Evolutionary conservation across 2,113 vertebrate genomes (phyloP).

Genomic region (Phylloscopus trochiloides): DNA sequence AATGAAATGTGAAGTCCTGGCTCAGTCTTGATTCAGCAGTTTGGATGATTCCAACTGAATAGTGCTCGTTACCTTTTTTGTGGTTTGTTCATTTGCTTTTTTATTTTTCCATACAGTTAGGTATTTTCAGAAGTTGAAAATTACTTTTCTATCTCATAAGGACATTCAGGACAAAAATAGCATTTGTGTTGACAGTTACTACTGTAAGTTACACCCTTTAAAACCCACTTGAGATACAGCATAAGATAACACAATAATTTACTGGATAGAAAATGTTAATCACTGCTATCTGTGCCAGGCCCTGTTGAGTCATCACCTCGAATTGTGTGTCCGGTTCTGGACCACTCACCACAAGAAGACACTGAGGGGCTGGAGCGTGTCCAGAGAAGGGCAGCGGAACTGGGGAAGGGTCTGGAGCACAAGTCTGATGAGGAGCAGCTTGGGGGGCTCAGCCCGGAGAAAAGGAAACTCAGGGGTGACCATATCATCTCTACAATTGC

Average conservation of each 20-base stretch:
- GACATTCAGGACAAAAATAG: background rate
- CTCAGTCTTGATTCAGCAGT: background rate
- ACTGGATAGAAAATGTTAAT: background rate
- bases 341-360: background rate
- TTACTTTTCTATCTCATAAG: background rate
- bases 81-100: background rate
- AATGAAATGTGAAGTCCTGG: background rate
- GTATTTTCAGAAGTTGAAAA: background rate
- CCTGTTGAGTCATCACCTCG: accelerated
- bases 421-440: background rate
- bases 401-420: background rate
- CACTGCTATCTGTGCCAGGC: background rate
- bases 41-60: background rate
- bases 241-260: background rate
- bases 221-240: background rate
- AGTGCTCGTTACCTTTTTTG: background rate
- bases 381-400: accelerated
- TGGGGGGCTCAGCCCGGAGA: accelerated
- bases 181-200: background rate
- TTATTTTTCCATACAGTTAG: background rate
- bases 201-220: background rate
- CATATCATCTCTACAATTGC: background rate
- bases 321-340: background rate
- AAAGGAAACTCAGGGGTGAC: background rate
- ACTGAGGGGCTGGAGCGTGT: accelerated